Evolutionary conservation across 2,888 invertebrate genomes (phyloP).

Genomic region (Atethmia centrago): DNA sequence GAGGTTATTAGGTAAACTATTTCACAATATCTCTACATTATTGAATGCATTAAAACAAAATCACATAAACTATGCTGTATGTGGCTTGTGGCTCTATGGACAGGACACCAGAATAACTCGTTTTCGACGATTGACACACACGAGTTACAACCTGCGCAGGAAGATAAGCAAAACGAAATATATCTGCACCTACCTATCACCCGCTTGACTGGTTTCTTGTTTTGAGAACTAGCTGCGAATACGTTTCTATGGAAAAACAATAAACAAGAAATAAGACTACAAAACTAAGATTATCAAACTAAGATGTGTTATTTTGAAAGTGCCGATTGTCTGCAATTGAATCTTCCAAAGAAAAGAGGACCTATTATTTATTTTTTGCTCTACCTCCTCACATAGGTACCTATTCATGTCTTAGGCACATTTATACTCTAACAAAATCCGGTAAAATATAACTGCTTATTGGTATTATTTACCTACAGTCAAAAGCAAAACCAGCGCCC

Average conservation of each 20-base stretch:
- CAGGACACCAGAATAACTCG: slow-evolving; percentile 50
- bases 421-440: neutral
- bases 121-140: slow-evolving; percentile 53
- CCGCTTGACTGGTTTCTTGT: slow-evolving; percentile 40
- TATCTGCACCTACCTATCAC: slow-evolving; percentile 35
- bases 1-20: slow-evolving; percentile 11
- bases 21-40: neutral
- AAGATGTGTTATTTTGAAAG: neutral
- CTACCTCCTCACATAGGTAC: too few species aligned
- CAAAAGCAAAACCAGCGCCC: neutral
- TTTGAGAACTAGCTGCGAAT: slow-evolving; percentile 27
- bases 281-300: too few species aligned
- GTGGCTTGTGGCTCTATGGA: slow-evolving; percentile 34
- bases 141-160: slow-evolving; percentile 43
- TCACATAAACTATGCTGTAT: slow-evolving; percentile 30
- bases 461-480: neutral
- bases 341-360: neutral
- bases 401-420: neutral
- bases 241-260: slow-evolving; percentile 7
- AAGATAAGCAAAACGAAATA: slow-evolving; percentile 45
- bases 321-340: neutral
- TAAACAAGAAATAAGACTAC: neutral
- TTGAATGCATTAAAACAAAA: slow-evolving; percentile 1
- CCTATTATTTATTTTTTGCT: neutral
- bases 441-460: neutral